These are phyloP conservation scores for Pangasius djambal DNA, from an alignment of 2,797 vertebrate species.

Conservation along the genomic window DNA sequence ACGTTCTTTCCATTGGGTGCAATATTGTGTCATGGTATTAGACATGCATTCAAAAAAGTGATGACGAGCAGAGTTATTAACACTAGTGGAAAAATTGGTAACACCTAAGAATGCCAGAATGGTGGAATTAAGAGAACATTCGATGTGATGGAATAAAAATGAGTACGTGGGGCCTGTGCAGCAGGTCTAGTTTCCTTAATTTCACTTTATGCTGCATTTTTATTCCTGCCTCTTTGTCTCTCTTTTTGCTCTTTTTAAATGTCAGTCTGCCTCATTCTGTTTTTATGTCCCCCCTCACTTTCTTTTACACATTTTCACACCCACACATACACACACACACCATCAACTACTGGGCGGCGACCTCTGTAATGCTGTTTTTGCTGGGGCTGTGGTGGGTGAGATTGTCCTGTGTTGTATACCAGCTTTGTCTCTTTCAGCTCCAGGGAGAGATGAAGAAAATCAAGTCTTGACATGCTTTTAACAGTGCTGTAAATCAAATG, in stretches of 20 bases:
- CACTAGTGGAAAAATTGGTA: background rate
- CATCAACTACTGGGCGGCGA: slow-evolving; percentile 19
- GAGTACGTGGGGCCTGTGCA: background rate
- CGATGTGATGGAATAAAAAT: background rate
- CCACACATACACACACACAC: slow-evolving; percentile 14
- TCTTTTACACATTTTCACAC: slow-evolving; percentile 9
- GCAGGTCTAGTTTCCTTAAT: background rate
- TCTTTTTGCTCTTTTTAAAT: background rate
- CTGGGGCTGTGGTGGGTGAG: slow-evolving; percentile 18
- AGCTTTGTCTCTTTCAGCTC: slow-evolving; percentile 28
- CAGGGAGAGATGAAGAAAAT: slow-evolving; percentile 16
- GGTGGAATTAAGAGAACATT: background rate
- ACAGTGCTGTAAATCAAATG: slow-evolving; percentile 46
- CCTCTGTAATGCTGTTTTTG: slow-evolving; percentile 33
- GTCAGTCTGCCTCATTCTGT: background rate
- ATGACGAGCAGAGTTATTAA: background rate
- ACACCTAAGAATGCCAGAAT: background rate
- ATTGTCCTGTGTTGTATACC: slow-evolving; percentile 6
- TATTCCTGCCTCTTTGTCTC: background rate
- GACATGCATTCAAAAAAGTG: background rate
- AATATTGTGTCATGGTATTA: background rate
- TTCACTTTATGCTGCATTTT: slow-evolving; percentile 1
- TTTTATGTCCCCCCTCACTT: background rate
- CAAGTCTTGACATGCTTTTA: slow-evolving; percentile 51
- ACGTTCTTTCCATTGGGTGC: background rate